Evolutionary conservation across 2,888 invertebrate genomes (phyloP).

Genomic region (Elmis aenea): DNA sequence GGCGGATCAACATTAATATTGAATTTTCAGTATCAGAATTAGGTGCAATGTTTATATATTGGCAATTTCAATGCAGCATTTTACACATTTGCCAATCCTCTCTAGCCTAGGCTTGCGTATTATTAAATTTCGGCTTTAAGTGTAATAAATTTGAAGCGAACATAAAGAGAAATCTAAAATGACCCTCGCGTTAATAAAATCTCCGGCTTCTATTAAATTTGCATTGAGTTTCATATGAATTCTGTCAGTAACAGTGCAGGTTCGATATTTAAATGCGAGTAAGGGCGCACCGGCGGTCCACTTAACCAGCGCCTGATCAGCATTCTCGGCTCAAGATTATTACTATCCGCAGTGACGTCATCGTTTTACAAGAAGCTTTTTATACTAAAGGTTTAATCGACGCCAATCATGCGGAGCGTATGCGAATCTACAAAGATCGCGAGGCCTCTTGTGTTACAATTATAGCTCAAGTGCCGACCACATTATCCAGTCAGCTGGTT

Average conservation of each 20-base stretch:
- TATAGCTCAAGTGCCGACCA: constrained; percentile 15
- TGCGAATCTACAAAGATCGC: constrained; percentile 14
- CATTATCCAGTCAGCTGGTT: constrained; percentile 16
- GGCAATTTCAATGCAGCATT: too few relatives aligned
- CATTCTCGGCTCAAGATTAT: constrained; percentile 19
- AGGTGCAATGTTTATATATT: too few relatives aligned
- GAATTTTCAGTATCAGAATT: too few relatives aligned
- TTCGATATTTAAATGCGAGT: constrained; percentile 19
- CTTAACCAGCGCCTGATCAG: constrained; percentile 21
- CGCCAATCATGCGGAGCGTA: constrained; percentile 14
- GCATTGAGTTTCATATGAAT: constrained; percentile 24
- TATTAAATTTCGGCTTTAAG: too few relatives aligned
- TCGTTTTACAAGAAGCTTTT: constrained; percentile 18
- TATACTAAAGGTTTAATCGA: constrained; percentile 9
- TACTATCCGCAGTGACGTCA: constrained; percentile 20
- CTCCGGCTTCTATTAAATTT: constrained; percentile 20
- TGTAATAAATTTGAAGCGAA: too few relatives aligned
- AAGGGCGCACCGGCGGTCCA: constrained; percentile 22
- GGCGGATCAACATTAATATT: too few relatives aligned
- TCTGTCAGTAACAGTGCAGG: constrained; percentile 23
- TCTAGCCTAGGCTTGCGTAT: too few relatives aligned
- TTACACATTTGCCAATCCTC: too few relatives aligned
- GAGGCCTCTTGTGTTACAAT: constrained; percentile 17
- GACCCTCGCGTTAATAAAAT: constrained; percentile 21
- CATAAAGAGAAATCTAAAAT: too few relatives aligned